Evolutionary conservation across 2,113 vertebrate genomes (phyloP).

Genomic region (Canis aureus): DNA sequence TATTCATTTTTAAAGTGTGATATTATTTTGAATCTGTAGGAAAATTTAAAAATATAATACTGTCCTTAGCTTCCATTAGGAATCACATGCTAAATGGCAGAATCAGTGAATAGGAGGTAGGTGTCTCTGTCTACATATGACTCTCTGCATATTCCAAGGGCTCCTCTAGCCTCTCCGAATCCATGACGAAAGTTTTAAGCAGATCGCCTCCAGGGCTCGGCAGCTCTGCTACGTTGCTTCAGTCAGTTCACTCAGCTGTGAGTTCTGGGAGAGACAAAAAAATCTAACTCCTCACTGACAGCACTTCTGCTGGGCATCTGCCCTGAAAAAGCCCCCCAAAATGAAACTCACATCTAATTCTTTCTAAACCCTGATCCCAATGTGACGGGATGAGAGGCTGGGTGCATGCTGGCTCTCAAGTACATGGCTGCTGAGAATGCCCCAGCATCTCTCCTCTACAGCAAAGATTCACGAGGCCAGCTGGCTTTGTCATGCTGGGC

Average conservation of each 20-base stretch:
- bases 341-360: neutral
- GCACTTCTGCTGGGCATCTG: constrained; percentile 55
- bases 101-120: neutral
- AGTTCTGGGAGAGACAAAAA: neutral
- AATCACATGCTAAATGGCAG: neutral
- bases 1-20: constrained; percentile 41
- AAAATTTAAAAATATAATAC: neutral
- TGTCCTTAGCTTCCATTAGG: neutral
- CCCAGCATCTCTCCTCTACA: neutral
- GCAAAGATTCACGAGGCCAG: neutral
- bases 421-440: neutral
- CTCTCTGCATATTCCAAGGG: neutral
- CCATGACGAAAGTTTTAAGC: neutral
- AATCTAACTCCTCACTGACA: constrained; percentile 25
- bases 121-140: neutral
- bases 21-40: neutral
- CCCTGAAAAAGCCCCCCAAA: neutral
- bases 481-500: constrained; percentile 65
- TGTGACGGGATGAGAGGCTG: neutral
- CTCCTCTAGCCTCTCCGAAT: neutral
- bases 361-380: neutral
- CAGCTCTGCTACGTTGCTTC: neutral
- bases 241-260: constrained; percentile 8
- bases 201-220: constrained; percentile 20
- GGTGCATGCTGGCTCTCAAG: neutral